A percentile compares a stretch with the other conserved stretches of the same genome.
These are phyloP conservation scores for Scelioninae gen. 2 DNA, from an alignment of 2,888 invertebrate species.

Conservation along the genomic window DNA sequence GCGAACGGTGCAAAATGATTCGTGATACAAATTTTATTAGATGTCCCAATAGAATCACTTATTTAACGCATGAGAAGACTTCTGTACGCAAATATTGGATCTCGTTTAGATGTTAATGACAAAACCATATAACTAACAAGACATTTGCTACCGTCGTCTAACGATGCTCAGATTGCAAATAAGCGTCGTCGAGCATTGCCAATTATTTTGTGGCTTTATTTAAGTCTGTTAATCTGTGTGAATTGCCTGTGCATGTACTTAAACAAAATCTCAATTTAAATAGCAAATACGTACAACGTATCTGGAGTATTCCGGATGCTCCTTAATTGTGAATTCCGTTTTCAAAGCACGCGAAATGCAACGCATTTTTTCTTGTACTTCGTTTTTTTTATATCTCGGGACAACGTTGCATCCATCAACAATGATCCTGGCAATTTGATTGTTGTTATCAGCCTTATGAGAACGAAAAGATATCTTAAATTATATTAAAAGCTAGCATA, in stretches of 20 bases:
- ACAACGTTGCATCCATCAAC: constrained; percentile 54
- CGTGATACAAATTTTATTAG: constrained; percentile 13
- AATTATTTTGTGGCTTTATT: constrained; percentile 7
- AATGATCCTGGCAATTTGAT: constrained; percentile 44
- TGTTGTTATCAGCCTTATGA: constrained; percentile 37
- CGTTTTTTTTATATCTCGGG: constrained; percentile 11
- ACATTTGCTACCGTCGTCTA: neutral
- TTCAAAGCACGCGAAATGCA: constrained; percentile 17
- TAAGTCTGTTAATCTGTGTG: constrained; percentile 10
- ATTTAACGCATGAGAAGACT: constrained; percentile 11
- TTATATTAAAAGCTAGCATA: constrained; percentile 55
- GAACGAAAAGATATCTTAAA: constrained; percentile 32
- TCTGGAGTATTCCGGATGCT: neutral
- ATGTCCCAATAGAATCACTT: constrained; percentile 14
- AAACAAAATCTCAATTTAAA: constrained; percentile 17
- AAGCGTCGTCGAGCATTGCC: constrained; percentile 1
- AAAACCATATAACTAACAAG: constrained; percentile 27
- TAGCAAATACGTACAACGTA: constrained; percentile 13
- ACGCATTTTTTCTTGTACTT: neutral
- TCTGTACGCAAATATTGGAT: constrained; percentile 41
- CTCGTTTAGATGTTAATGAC: constrained; percentile 50
- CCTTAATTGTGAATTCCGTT: constrained; percentile 25
- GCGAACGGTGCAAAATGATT: neutral
- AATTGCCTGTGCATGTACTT: constrained; percentile 9
- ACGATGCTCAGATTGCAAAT: neutral